A percentile compares a stretch with the other conserved stretches of the same genome.
These are phyloP conservation scores for Cynaeus angustus DNA, from an alignment of 2,888 invertebrate species.

Conservation along the genomic window DNA sequence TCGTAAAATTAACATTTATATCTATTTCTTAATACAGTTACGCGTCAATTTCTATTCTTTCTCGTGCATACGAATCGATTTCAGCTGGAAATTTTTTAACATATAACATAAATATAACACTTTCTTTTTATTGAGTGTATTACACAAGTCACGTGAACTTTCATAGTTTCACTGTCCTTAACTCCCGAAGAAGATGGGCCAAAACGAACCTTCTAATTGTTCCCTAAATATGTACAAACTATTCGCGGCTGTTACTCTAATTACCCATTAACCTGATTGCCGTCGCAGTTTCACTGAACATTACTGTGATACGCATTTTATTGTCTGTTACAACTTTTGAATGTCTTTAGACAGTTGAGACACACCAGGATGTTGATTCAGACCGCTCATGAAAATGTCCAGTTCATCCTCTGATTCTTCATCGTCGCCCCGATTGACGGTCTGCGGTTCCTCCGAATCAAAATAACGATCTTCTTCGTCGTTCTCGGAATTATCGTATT, in stretches of 20 bases:
- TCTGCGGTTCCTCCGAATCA: slow-evolving; percentile 85
- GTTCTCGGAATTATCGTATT: slow-evolving; percentile 84
- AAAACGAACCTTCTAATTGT: slow-evolving; percentile 63
- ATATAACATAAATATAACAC: slow-evolving; percentile 35
- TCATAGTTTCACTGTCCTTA: slow-evolving; percentile 40
- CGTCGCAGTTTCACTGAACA: slow-evolving; percentile 48
- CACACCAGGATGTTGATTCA: slow-evolving; percentile 69
- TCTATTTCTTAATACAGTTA: slow-evolving; percentile 3
- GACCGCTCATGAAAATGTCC: slow-evolving; percentile 76
- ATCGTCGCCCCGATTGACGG: slow-evolving; percentile 54
- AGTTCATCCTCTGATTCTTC: slow-evolving; percentile 78
- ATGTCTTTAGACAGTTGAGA: slow-evolving; percentile 64
- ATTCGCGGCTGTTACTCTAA: slow-evolving; percentile 60
- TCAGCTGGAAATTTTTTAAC: slow-evolving; percentile 2
- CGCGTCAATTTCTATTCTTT: background rate
- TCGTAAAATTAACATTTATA: slow-evolving; percentile 17
- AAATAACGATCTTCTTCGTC: slow-evolving; percentile 95
- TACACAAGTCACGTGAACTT: slow-evolving; percentile 30
- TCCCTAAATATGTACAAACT: slow-evolving; percentile 63
- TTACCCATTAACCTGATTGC: slow-evolving; percentile 66
- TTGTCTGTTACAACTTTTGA: slow-evolving; percentile 58
- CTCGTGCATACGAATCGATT: background rate
- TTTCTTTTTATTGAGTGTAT: slow-evolving; percentile 21
- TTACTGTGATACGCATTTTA: slow-evolving; percentile 26
- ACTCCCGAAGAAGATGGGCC: slow-evolving; percentile 10